A percentile compares a stretch with the other conserved stretches of the same genome.
These are phyloP conservation scores for Chanos chanos DNA, from an alignment of 2,797 vertebrate species.

Conservation along the genomic window DNA sequence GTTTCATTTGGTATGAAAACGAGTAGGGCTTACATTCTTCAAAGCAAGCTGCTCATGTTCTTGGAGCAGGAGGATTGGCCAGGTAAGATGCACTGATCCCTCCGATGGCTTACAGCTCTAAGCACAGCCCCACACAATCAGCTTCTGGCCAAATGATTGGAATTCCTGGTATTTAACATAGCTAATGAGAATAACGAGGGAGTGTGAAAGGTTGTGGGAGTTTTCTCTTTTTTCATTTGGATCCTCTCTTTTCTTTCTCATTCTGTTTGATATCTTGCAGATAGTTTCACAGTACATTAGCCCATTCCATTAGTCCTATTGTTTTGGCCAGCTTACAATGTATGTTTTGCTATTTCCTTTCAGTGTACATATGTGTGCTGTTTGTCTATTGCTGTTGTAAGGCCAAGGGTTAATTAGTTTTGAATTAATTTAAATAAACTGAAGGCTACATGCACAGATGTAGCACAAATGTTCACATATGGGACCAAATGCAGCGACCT, in stretches of 20 bases:
- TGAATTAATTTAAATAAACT: too few species aligned
- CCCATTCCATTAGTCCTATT: too few species aligned
- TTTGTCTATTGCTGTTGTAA: too few species aligned
- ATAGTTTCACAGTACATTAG: too few species aligned
- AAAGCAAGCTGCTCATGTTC: conserved; percentile 36
- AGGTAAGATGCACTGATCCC: conserved; percentile 40
- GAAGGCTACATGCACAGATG: too few species aligned
- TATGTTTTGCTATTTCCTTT: too few species aligned
- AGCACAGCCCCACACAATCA: conserved; percentile 47
- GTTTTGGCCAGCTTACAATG: too few species aligned
- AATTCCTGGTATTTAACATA: conserved; percentile 63
- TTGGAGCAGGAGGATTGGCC: conserved; percentile 38
- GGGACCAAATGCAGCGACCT: too few species aligned
- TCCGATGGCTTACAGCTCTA: conserved; percentile 50
- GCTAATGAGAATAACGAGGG: conserved; percentile 55
- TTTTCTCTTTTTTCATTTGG: conserved; percentile 21
- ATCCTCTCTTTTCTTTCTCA: conserved; percentile 35
- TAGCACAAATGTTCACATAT: too few species aligned
- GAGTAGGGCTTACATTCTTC: conserved; percentile 28
- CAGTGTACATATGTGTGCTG: too few species aligned
- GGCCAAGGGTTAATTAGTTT: too few species aligned
- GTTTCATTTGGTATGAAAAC: conserved; percentile 1
- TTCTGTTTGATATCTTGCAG: too few species aligned
- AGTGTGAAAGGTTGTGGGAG: conserved; percentile 34
- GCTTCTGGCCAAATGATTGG: conserved; percentile 61